Base-by-base conservation (phyloP, 2,888 invertebrate genomes). In the Isoperla grammatica region DNA sequence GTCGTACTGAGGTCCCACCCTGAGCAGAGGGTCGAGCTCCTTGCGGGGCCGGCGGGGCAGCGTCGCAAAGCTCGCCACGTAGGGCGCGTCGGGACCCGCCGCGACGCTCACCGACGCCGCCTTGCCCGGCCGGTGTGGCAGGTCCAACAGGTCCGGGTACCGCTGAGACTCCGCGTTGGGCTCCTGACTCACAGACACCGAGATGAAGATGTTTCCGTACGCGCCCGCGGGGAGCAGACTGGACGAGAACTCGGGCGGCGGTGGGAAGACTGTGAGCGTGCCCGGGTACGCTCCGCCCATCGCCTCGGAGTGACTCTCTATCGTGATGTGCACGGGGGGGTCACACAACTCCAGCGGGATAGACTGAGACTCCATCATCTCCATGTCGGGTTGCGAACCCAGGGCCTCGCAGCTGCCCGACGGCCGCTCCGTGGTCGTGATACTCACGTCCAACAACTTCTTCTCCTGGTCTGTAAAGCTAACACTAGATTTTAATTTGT, bases 391-490 rank as follows among this genome's bases (percentile, higher is more conserved):
- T 60, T 83, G 86, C 39, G 84, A 81, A 69, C 86, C 87, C 35
- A 84, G 79, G 65, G 83, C 79, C 66, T 83, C 83, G 58, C 78
- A 79, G 1, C 59, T 76, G 73, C 42, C 78, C 73, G 76, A 82
- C 56, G 75, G 80, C 5, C 81, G 75, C 64, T 82, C 82, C 8
- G 82, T 82, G 5, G 86, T 86, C 12, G 86, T 85, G 39, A 86
- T 85, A 65, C 90, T 90, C 15, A 90, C 84, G 67, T 91, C 90
- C 63, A 92, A 77, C 60, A 92, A 77, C 70, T 90, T 90, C 74
- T 92, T 91, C 71, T 92, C 91, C 76, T 92, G 92, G 69, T 92
- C 92, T 50, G 88, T 90, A 71, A 90, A 90, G 71, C 90, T 90
- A 1, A 88, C 82, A 73, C 88, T 88, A 48, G 86, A 84, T 69